phyloP scores from a whole-genome alignment of 2,113 vertebrate genomes.

The Puma concolor region DNA sequence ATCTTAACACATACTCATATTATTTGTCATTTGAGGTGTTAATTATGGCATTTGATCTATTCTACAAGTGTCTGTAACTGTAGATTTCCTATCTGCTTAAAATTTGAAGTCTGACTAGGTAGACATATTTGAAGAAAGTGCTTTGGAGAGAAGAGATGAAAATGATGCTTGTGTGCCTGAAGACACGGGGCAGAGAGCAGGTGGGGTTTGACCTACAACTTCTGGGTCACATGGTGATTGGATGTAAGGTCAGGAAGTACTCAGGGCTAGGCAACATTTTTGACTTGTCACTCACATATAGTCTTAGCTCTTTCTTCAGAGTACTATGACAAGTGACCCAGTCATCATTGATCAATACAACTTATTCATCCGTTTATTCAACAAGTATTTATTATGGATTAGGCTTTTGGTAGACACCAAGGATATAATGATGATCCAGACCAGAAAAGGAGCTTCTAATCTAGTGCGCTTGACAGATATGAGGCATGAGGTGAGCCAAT shows the following conservation, averaged over 20 bases:
- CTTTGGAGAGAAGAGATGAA: not conserved
- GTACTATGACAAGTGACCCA: not conserved
- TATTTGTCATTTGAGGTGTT: not conserved
- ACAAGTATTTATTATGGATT: not conserved
- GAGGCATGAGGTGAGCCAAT: not conserved
- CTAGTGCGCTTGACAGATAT: not conserved
- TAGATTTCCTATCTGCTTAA: conserved; percentile 26
- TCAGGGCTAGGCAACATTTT: not conserved
- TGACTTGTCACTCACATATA: not conserved
- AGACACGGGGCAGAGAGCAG: not conserved
- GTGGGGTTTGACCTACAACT: not conserved
- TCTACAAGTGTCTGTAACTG: not conserved
- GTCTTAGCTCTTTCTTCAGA: not conserved
- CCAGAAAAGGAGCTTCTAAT: not conserved
- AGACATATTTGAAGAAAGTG: not conserved
- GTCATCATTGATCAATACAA: not conserved
- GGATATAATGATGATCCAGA: not conserved
- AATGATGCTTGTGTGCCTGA: not conserved
- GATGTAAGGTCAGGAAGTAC: not conserved
- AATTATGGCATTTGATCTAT: not conserved
- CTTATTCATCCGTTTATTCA: not conserved
- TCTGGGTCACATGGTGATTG: not conserved
- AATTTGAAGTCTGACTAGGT: not conserved
- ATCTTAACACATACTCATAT: not conserved
- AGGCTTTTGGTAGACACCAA: not conserved